Evolutionary conservation across 2,113 vertebrate species (phyloP).

Genomic region (Oceanites oceanicus): DNA sequence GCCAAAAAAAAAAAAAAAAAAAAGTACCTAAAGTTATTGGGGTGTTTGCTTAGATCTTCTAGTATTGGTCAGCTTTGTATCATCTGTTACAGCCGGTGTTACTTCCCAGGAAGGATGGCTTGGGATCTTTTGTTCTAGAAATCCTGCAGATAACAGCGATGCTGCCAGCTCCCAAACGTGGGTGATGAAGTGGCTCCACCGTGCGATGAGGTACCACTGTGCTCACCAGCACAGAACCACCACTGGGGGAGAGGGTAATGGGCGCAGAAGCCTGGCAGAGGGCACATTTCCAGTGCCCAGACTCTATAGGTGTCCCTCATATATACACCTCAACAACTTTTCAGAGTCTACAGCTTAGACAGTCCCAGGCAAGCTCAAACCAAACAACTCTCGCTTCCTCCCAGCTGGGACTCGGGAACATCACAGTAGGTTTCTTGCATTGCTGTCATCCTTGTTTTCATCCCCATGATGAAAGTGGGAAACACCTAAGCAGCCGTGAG

Average conservation of each 20-base stretch:
- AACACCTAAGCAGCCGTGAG: background rate
- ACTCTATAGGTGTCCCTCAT: background rate
- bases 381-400: background rate
- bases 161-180: background rate
- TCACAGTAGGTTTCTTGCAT: background rate
- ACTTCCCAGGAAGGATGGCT: background rate
- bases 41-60: background rate
- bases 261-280: background rate
- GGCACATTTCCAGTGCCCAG: background rate
- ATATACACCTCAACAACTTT: rapidly evolving
- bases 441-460: background rate
- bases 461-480: background rate
- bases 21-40: background rate
- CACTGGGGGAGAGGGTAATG: rapidly evolving
- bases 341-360: background rate
- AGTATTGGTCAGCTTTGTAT: no score
- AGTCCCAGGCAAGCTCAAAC: background rate
- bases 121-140: background rate
- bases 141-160: background rate
- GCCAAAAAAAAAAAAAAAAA: background rate
- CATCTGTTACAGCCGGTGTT: background rate
- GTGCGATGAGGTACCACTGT: rapidly evolving
- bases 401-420: background rate
- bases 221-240: rapidly evolving
- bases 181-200: rapidly evolving